A percentile compares a stretch with the other conserved stretches of the same genome.
Evolutionary conservation across 2,888 invertebrate species (phyloP).

Genomic region (Brachyptera risi): DNA sequence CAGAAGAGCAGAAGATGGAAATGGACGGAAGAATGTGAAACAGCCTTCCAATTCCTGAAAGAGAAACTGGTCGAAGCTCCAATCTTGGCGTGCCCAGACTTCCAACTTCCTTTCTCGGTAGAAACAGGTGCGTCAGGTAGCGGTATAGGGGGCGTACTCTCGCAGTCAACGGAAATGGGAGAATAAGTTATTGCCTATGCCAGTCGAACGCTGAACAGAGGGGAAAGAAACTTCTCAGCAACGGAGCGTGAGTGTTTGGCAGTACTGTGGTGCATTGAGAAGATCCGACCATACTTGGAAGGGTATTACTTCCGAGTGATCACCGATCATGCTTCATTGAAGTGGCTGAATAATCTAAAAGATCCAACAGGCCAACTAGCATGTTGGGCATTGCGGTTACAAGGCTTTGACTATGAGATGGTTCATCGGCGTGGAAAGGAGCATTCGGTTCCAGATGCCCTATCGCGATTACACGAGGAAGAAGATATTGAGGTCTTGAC

Average conservation of each 20-base stretch:
- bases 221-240: constrained; percentile 34
- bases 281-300: constrained; percentile 35
- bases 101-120: constrained; percentile 25
- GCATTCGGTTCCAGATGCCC: constrained; percentile 37
- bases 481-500: no score
- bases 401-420: constrained; percentile 32
- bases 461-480: constrained; percentile 28
- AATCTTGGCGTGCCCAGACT: constrained; percentile 23
- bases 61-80: constrained; percentile 17
- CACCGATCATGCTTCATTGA: constrained; percentile 35
- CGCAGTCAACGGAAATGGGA: constrained; percentile 31
- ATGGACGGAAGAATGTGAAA: constrained; percentile 9
- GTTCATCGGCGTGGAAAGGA: constrained; percentile 36
- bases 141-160: constrained; percentile 33
- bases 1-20: not conserved
- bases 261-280: constrained; percentile 33
- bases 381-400: constrained; percentile 34
- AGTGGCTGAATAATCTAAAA: constrained; percentile 34
- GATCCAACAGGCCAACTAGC: constrained; percentile 34
- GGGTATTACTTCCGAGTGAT: constrained; percentile 36
- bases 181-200: constrained; percentile 36
- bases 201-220: constrained; percentile 29
- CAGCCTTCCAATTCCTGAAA: constrained; percentile 12
- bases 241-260: constrained; percentile 36
- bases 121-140: constrained; percentile 32